Evolutionary conservation across 2,888 invertebrate genomes (phyloP), one percentile per base, ranked within the genome.

Genomic region (Calephelis perditalis): DNA sequence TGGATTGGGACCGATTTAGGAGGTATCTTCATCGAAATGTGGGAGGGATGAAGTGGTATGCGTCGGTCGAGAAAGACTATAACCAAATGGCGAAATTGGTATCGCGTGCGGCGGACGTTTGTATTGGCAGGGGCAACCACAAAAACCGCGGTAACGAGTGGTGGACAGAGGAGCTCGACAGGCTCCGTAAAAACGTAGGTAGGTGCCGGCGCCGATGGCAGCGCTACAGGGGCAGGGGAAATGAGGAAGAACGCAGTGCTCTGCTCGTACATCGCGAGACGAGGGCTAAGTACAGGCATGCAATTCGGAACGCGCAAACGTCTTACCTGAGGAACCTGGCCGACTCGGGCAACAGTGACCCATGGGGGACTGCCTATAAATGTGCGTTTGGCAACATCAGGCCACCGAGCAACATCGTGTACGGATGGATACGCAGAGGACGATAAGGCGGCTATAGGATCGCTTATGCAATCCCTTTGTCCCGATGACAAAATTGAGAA

Each of bases 401-500:
- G 0, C 62, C 65, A 1, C 65, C 62, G 1, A 56, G 15, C 44
- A 56, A 56, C 43, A 5, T 40, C 3, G 54, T 35, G 5, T 10
- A 43, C 7, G 9, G 65, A 9, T 43, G 12, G 44, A 47, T 35
- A 37, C 66, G 65, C 47, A 45, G 63, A 55, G 15, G 58, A 59
- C 7, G 60, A 63, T 0, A 65, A 47, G 0, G 62, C 47, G 5
- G 65, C 73, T 0, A 70, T 70, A 67, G 9, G 6, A 1, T 46
- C 52, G 0, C 56, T 76, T 2, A 37, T 76, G 4, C 0, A 2
- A 0, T 59, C 69, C 0, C 58, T 76, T 1, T 77, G 71, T 47
- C 75, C 73, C 0, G 76, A 74, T 43, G 74, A 74, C 15, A 61
- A n/a, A n/a, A n/a, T n/a, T n/a, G n/a, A n/a, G n/a, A n/a, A n/a